A percentile compares a stretch with the other conserved stretches of the same genome.
phyloP scores from a whole-genome alignment of 1,140 invertebrate genomes.

The Radopholus similis region DNA sequence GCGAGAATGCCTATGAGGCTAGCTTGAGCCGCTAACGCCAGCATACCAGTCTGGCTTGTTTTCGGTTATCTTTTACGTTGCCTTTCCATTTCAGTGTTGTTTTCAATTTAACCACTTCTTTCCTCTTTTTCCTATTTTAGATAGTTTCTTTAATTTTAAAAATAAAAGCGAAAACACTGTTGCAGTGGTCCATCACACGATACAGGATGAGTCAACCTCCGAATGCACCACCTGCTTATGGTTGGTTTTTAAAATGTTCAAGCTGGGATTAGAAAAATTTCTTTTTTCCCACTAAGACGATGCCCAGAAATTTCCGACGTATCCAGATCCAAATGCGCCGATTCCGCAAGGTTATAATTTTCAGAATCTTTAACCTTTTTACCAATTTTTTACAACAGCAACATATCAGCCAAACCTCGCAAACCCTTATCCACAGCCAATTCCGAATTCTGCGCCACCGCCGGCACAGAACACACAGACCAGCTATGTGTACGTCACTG shows the following conservation, averaged over 20 bases:
- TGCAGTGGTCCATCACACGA: too few species aligned
- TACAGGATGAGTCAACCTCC: conserved; percentile 5
- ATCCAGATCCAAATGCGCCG: not conserved
- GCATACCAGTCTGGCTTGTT: too few species aligned
- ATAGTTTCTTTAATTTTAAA: not conserved
- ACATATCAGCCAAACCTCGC: conserved; percentile 22
- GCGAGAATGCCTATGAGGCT: too few species aligned
- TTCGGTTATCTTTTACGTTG: too few species aligned
- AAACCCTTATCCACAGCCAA: conserved; percentile 10
- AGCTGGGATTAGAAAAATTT: not conserved
- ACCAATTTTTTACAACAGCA: not conserved
- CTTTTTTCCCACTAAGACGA: not conserved
- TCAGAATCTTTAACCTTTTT: not conserved
- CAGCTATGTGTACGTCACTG: conserved; percentile 29
- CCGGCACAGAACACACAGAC: not conserved
- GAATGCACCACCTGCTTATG: conserved; percentile 18
- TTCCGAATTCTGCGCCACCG: not conserved
- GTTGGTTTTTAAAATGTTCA: conserved; percentile 22
- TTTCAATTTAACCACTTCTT: too few species aligned
- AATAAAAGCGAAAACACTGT: too few species aligned
- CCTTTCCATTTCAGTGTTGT: too few species aligned
- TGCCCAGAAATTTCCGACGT: conserved; percentile 7
- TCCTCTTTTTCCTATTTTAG: not conserved
- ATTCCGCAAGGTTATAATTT: not conserved
- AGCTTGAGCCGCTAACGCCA: too few species aligned